Evolutionary conservation across 2,888 invertebrate species (phyloP).

Genomic region (Merodon equestris): DNA sequence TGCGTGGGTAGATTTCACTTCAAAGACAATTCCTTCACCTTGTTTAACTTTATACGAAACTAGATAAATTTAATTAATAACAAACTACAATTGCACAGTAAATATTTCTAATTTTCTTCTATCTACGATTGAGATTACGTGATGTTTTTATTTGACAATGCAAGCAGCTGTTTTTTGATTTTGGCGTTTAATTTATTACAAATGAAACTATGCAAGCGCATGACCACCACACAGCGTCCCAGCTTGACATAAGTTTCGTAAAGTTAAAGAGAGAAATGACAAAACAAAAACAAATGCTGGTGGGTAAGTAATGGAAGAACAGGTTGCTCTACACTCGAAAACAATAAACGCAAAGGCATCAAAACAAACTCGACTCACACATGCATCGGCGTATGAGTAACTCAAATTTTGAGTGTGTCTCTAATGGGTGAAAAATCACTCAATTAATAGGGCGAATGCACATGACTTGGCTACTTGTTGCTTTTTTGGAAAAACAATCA

Average conservation of each 20-base stretch:
- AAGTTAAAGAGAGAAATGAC: conserved; percentile 12
- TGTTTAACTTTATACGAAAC: background rate
- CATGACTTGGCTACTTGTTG: too few relatives aligned
- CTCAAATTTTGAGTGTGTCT: too few relatives aligned
- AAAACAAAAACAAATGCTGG: conserved; percentile 46
- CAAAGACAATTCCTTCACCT: background rate
- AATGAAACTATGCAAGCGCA: conserved; percentile 32
- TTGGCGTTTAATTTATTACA: conserved; percentile 31
- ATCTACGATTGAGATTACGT: conserved; percentile 42
- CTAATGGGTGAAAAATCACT: too few relatives aligned
- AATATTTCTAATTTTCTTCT: too few relatives aligned
- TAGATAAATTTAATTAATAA: background rate
- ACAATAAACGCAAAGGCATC: too few relatives aligned
- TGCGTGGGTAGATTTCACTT: conserved; percentile 32
- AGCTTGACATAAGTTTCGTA: conserved; percentile 1
- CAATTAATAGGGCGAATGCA: too few relatives aligned
- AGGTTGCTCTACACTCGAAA: conserved; percentile 14
- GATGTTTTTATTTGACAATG: conserved; percentile 60
- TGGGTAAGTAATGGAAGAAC: conserved; percentile 31
- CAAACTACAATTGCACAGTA: conserved; percentile 1
- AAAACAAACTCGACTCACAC: too few relatives aligned
- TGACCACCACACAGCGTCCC: conserved; percentile 15
- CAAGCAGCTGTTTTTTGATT: conserved; percentile 57
- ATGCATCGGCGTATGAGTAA: too few relatives aligned
- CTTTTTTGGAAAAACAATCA: too few relatives aligned